Base-by-base conservation (phyloP, 2,797 vertebrate species). In the Clarias pachynema region DNA sequence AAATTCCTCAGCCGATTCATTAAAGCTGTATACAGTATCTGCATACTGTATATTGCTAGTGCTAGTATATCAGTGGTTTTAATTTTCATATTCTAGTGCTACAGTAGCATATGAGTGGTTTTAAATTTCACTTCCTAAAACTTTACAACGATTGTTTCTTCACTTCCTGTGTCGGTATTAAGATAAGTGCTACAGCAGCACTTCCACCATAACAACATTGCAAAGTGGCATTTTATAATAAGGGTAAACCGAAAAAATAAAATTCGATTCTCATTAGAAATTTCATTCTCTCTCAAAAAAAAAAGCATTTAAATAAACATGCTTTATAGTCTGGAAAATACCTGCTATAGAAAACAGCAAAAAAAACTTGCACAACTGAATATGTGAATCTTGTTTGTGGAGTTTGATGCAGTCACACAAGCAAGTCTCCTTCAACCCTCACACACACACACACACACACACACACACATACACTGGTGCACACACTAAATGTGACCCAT, bases 401-500 rank as follows among this genome's bases (percentile, higher is more conserved):
- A 79, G n/a, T 73, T 72, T 2, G 24, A 44, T 69, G 8, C 57
- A 78, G 82, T 70, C 63, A 86, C 74, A 82, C 62, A 87, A 69
- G 63, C 56, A 65, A 49, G 26, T 59, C 73, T 85, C 74, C 85
- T 84, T 74, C 57, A 84, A 84, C 81, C 86, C 70, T 86, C 60
- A 81, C 85, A 84, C 81, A 85, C 70, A 84, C 60, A 81, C 85
- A 84, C 81, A 85, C 70, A 85, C 53, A 81, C 81, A 88, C 85
- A 84, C 81, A 85, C 70, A 84, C 60, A 81, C 81, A 88, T 77
- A 79, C 79, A 70, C 70, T 65, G 73, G 73, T 85, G 75, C 72
- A 84, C 24, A 85, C 78, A 78, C 75, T 37, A 72, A 83, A 75
- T 85, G 78, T 49, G 44, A 49, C 44, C 44, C 44, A 49, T 49